A percentile compares a stretch with the other conserved stretches of the same genome.
Conservation (phyloP, 1,140 invertebrate species). For the Parasteatoda tepidariorum region DNA sequence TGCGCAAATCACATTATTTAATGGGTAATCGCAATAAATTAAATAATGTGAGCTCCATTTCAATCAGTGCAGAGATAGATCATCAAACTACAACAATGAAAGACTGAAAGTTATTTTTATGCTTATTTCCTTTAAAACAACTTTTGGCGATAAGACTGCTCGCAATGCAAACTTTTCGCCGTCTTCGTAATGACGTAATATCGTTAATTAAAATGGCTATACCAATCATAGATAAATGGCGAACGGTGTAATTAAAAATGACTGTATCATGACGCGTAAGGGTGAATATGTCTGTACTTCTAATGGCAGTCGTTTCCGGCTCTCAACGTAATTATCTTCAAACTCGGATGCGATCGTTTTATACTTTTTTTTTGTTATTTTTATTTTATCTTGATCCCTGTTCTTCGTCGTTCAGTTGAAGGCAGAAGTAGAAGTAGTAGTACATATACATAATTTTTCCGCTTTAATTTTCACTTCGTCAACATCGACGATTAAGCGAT, state of each 20-base stretch:
- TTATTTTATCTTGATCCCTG: neutral
- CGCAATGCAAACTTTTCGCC: slow-evolving; percentile 41
- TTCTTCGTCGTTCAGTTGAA: neutral
- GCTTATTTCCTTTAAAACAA: slow-evolving; percentile 55
- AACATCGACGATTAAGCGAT: too few species aligned
- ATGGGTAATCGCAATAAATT: slow-evolving; percentile 39
- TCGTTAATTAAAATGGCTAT: slow-evolving; percentile 60
- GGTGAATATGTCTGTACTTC: slow-evolving; percentile 8
- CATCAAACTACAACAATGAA: slow-evolving; percentile 53
- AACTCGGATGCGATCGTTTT: slow-evolving; percentile 31
- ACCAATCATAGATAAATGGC: slow-evolving; percentile 60
- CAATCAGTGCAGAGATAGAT: slow-evolving; percentile 53
- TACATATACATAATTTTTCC: slow-evolving; percentile 28
- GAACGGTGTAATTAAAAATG: slow-evolving; percentile 56
- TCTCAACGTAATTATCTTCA: slow-evolving; percentile 49
- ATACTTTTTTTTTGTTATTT: neutral
- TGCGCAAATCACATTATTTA: too few species aligned
- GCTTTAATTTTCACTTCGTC: slow-evolving; percentile 48
- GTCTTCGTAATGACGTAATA: slow-evolving; percentile 38
- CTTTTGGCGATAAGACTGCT: slow-evolving; percentile 53
- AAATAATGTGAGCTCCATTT: too few species aligned
- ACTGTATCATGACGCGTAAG: slow-evolving; percentile 30
- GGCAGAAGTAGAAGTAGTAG: neutral
- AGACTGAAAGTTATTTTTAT: slow-evolving; percentile 48
- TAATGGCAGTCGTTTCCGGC: slow-evolving; percentile 52